Evolutionary conservation across 2,113 vertebrate genomes (phyloP).

Genomic region (Sigmodon hispidus): DNA sequence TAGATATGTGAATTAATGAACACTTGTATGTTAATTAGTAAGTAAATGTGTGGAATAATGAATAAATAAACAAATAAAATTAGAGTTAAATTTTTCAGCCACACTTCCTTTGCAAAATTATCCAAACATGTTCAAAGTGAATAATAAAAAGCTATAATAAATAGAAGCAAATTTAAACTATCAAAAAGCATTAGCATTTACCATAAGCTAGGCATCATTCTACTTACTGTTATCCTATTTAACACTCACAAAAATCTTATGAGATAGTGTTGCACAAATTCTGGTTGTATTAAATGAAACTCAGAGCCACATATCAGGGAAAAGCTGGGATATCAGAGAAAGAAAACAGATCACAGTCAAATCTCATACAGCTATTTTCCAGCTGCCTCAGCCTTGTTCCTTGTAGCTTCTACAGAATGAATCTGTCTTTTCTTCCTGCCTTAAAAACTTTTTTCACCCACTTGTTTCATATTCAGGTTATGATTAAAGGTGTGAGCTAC

Average conservation of each 20-base stretch:
- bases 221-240: conserved; percentile 17
- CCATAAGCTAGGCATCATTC: not conserved
- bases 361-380: no score
- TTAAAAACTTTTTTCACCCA: no score
- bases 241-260: conserved; percentile 25
- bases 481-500: no score
- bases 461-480: no score
- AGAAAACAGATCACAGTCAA: no score
- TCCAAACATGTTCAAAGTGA: not conserved
- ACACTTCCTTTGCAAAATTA: not conserved
- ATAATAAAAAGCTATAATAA: not conserved
- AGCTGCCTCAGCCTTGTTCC: no score
- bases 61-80: not conserved
- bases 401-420: no score
- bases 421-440: no score
- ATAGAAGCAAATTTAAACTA: not conserved
- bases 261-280: no score
- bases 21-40: not conserved
- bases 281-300: no score
- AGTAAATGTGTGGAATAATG: not conserved
- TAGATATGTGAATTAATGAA: not conserved
- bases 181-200: conserved; percentile 1
- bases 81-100: not conserved
- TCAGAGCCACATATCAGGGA: no score
- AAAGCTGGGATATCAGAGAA: no score